Conservation (phyloP, 1,140 invertebrate genomes). For the Pseudomyrmex pallidus region DNA sequence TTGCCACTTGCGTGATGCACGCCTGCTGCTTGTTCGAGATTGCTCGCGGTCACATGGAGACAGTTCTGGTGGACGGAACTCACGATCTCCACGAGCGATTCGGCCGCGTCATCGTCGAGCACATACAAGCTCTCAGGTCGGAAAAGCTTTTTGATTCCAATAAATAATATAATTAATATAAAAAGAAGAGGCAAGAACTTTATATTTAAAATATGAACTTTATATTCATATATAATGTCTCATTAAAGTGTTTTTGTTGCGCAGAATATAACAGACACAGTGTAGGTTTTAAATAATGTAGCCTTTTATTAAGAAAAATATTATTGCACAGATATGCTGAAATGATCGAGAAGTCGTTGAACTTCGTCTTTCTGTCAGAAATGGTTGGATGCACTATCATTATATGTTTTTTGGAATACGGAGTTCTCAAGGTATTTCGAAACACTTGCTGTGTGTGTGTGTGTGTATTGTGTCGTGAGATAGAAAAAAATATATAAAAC, state of each 20-base stretch:
- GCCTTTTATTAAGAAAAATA: not conserved
- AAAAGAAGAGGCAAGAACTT: too few relatives aligned
- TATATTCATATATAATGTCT: too few relatives aligned
- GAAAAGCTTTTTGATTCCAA: not conserved
- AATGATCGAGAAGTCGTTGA: conserved; percentile 78
- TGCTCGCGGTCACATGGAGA: conserved; percentile 68
- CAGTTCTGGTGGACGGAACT: conserved; percentile 44
- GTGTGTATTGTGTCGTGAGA: not conserved
- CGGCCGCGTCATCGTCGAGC: conserved; percentile 69
- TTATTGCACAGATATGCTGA: conserved; percentile 75
- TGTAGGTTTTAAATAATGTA: too few relatives aligned
- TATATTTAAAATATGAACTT: too few relatives aligned
- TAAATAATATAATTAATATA: not conserved
- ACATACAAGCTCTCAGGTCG: conserved; percentile 75
- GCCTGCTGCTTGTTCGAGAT: conserved; percentile 77
- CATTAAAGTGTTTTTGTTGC: too few relatives aligned
- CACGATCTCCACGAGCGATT: conserved; percentile 51
- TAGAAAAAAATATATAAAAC: not conserved
- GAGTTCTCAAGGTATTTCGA: conserved; percentile 74
- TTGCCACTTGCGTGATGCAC: conserved; percentile 77
- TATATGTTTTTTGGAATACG: conserved; percentile 81
- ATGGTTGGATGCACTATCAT: conserved; percentile 80
- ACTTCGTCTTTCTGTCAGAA: conserved; percentile 79
- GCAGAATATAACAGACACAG: too few relatives aligned
- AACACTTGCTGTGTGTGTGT: not conserved